Evolutionary conservation across 1,140 invertebrate genomes (phyloP).

Genomic region (Orchesella cincta): DNA sequence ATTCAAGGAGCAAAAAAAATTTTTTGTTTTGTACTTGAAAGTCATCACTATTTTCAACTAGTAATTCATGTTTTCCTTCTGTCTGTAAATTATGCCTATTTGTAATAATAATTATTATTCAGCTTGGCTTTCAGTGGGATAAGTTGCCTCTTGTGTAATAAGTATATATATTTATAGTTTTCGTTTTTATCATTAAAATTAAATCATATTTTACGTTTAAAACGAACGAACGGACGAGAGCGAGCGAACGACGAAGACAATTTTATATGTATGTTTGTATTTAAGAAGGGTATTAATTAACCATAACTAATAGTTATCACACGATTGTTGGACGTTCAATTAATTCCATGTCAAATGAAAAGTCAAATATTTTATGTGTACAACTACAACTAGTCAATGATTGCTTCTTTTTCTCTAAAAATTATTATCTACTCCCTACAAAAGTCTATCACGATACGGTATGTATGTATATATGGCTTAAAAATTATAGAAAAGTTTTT

Average conservation of each 20-base stretch:
- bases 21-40: slow-evolving; percentile 27
- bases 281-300: not conserved
- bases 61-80: not conserved
- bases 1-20: not conserved
- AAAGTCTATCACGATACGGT: not conserved
- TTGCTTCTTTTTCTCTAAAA: not conserved
- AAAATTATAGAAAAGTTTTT: not conserved
- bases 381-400: slow-evolving; percentile 8
- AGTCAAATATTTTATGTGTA: not conserved
- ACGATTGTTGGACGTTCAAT: slow-evolving; percentile 7
- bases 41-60: slow-evolving; percentile 9
- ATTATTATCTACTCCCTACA: not conserved
- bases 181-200: not conserved
- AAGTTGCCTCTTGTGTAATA: slow-evolving; percentile 12
- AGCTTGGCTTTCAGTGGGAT: slow-evolving; percentile 18
- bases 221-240: no score
- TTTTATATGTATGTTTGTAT: not conserved
- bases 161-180: not conserved
- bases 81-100: not conserved
- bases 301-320: not conserved
- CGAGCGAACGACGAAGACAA: not conserved
- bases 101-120: no score
- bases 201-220: no score
- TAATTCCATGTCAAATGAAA: not conserved
- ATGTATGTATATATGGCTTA: not conserved